Evolutionary conservation across 2,113 vertebrate genomes (phyloP).

Genomic region (Piaya cayana): DNA sequence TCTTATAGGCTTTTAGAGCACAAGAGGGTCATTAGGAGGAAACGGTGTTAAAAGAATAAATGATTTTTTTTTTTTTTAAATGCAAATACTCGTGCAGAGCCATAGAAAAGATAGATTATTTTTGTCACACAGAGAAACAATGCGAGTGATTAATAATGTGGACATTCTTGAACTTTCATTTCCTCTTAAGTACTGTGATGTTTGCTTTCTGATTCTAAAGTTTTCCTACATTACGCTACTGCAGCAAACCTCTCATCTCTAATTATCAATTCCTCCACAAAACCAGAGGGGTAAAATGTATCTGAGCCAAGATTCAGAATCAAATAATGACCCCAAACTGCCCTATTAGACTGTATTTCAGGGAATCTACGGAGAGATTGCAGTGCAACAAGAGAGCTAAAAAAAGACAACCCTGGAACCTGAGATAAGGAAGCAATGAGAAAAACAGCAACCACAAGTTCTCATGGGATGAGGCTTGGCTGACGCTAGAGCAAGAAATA

Average conservation of each 20-base stretch:
- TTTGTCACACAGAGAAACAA: conserved; percentile 37
- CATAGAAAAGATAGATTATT: conserved; percentile 18
- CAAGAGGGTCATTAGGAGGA: not conserved
- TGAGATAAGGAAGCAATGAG: conserved; percentile 64
- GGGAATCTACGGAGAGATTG: conserved; percentile 7
- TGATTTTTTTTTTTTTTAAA: not conserved
- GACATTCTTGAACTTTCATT: conserved; percentile 50
- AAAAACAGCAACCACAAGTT: conserved; percentile 55
- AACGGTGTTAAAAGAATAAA: not conserved
- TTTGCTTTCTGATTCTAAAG: conserved; percentile 21
- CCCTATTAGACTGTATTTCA: not conserved
- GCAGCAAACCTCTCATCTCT: conserved; percentile 27
- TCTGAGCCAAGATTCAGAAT: not conserved
- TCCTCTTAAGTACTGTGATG: conserved; percentile 7
- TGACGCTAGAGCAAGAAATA: conserved; percentile 54
- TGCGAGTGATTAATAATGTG: conserved; percentile 12
- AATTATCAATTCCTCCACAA: conserved; percentile 28
- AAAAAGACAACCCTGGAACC: conserved; percentile 56
- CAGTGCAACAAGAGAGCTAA: conserved; percentile 42
- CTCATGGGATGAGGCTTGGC: conserved; percentile 50
- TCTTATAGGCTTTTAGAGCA: not conserved
- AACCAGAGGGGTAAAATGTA: not conserved
- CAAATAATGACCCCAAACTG: not conserved
- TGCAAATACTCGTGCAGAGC: conserved; percentile 7
- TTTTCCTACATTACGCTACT: not conserved